phyloP scores from a whole-genome alignment of 1,140 invertebrate species.

The Cydia splendana region DNA sequence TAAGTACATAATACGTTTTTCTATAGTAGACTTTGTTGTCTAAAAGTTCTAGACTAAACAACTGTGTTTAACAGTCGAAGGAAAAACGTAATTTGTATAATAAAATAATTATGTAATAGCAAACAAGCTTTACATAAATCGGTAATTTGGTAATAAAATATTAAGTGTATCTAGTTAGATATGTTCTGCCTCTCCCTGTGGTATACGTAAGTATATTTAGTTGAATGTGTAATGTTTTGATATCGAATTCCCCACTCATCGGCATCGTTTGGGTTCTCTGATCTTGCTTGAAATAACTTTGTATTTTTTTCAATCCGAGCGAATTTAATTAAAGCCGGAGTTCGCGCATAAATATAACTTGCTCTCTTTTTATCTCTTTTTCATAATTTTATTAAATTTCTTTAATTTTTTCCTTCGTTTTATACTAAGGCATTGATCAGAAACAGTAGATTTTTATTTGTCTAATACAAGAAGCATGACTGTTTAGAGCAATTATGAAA shows the following conservation, averaged over 20 bases:
- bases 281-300: constrained; percentile 25
- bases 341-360: constrained; percentile 16
- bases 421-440: background rate
- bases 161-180: too few species aligned
- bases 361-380: constrained; percentile 21
- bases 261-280: background rate
- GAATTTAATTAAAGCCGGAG: constrained; percentile 15
- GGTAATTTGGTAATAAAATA: background rate
- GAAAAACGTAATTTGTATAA: background rate
- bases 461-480: background rate
- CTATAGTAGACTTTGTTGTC: too few species aligned
- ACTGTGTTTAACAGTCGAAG: background rate
- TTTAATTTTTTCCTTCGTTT: background rate
- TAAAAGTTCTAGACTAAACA: background rate
- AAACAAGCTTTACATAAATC: background rate
- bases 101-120: background rate
- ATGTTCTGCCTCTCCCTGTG: background rate
- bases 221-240: constrained; percentile 24
- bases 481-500: background rate
- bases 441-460: background rate
- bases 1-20: too few species aligned
- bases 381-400: background rate
- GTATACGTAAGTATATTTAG: constrained; percentile 17
- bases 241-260: background rate
- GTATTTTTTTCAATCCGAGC: constrained; percentile 2